Conservation (phyloP, 2,888 invertebrate genomes). For the Hofmannophila pseudospretella region DNA sequence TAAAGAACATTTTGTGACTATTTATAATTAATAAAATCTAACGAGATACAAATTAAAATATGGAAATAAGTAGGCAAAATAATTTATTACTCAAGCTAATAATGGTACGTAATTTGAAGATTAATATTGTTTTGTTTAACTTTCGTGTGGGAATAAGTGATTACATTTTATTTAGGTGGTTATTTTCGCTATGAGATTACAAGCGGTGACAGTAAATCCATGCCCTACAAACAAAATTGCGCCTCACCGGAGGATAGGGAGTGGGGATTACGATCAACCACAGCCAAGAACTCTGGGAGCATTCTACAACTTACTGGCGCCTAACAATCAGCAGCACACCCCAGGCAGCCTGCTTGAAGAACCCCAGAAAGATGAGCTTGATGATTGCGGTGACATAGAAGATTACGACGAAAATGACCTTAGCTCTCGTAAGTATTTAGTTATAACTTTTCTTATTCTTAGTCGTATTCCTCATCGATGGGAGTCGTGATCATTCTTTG, state of each 20-base stretch:
- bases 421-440: constrained; percentile 50
- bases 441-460: background rate
- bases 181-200: constrained; percentile 27
- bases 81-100: background rate
- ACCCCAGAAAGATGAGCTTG: constrained; percentile 51
- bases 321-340: constrained; percentile 17
- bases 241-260: constrained; percentile 41
- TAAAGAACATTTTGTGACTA: constrained; percentile 21
- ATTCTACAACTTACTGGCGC: constrained; percentile 44
- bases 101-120: background rate
- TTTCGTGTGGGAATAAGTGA: background rate
- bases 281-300: constrained; percentile 49
- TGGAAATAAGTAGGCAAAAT: background rate
- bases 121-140: background rate
- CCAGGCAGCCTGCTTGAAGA: constrained; percentile 45
- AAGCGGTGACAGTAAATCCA: constrained; percentile 52
- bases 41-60: background rate
- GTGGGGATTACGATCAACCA: constrained; percentile 23
- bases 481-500: no score
- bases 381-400: constrained; percentile 66
- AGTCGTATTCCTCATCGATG: no score
- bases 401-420: constrained; percentile 69
- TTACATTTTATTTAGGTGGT: constrained; percentile 24
- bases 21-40: constrained; percentile 5
- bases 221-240: constrained; percentile 71